phyloP scores from a whole-genome alignment of 2,888 invertebrate species.

The Liposcelis brunnea region DNA sequence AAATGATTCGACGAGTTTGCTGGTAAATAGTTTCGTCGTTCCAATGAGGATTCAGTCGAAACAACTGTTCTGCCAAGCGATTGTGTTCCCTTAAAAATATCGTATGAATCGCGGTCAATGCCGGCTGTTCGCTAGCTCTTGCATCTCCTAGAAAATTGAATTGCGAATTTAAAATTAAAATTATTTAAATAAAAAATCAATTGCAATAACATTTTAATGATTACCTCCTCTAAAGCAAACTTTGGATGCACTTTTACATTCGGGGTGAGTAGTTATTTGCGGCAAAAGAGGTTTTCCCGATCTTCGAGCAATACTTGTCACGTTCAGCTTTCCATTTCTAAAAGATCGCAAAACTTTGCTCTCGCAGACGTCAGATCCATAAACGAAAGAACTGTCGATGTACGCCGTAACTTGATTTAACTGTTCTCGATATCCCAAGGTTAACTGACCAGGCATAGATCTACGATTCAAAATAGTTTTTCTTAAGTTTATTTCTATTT shows the following conservation, averaged over 20 bases:
- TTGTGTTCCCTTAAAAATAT: conserved; percentile 31
- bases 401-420: conserved; percentile 32
- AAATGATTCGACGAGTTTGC: conserved; percentile 22
- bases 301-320: conserved; percentile 22
- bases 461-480: conserved; percentile 9
- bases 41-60: conserved; percentile 27
- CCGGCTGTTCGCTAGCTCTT: conserved; percentile 31
- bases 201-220: neutral
- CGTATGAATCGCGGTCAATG: conserved; percentile 30
- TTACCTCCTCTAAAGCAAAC: conserved; percentile 26
- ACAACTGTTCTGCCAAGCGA: conserved; percentile 24
- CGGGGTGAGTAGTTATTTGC: conserved; percentile 25
- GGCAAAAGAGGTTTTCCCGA: conserved; percentile 28
- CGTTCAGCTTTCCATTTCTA: conserved; percentile 24
- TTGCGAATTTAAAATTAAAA: neutral
- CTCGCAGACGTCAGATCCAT: conserved; percentile 31
- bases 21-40: conserved; percentile 25
- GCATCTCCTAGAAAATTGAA: conserved; percentile 23
- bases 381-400: conserved; percentile 29
- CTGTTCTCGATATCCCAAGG: conserved; percentile 32
- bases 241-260: conserved; percentile 28
- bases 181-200: conserved; percentile 4
- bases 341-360: conserved; percentile 26
- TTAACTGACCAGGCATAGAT: conserved; percentile 30
- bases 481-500: too few species aligned